Evolutionary conservation across 2,113 vertebrate species (phyloP).

Genomic region (Sturnira hondurensis): DNA sequence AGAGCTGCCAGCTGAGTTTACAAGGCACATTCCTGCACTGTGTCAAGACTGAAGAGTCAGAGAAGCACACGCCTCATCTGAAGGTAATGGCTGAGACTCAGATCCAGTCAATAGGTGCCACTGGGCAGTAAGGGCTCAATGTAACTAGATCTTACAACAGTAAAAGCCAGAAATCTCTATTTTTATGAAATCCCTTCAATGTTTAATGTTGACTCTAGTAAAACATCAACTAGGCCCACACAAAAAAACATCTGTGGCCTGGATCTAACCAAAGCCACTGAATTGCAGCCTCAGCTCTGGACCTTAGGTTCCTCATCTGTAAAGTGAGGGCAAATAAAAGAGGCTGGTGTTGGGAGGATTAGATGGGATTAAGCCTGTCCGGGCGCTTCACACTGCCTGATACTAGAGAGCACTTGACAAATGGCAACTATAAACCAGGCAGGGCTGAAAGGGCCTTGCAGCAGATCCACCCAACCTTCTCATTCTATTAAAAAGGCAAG

Average conservation of each 20-base stretch:
- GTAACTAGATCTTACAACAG: background rate
- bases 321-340: background rate
- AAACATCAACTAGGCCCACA: background rate
- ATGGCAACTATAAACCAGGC: background rate
- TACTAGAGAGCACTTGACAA: background rate
- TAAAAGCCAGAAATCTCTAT: background rate
- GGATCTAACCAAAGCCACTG: background rate
- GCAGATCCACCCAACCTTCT: background rate
- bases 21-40: fast-evolving
- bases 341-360: background rate
- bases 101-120: background rate
- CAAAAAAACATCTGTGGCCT: background rate
- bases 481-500: background rate
- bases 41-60: background rate
- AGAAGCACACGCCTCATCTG: background rate
- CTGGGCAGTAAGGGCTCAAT: background rate
- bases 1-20: background rate
- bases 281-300: background rate
- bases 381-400: fast-evolving
- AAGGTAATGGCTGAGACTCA: background rate
- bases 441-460: background rate
- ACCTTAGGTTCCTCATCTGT: background rate
- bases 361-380: background rate
- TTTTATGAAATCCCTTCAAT: background rate
- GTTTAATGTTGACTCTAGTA: background rate